Evolutionary conservation across 2,888 invertebrate genomes (phyloP).

Genomic region (Polyommatus icarus): DNA sequence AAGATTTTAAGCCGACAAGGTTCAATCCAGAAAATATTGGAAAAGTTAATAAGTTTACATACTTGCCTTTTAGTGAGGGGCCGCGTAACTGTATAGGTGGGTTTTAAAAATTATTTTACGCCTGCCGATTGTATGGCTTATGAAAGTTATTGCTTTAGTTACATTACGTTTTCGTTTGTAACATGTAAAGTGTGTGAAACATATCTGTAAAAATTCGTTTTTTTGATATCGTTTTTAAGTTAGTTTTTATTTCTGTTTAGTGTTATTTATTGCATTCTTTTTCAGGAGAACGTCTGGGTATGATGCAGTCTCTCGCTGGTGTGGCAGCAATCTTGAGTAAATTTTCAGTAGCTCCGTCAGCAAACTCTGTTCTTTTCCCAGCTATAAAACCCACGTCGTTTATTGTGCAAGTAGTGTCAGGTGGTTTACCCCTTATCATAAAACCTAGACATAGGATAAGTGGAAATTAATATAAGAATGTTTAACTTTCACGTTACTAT

Average conservation of each 20-base stretch:
- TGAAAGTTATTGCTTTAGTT: no score
- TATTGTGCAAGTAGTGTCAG: slow-evolving; percentile 10
- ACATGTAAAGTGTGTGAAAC: no score
- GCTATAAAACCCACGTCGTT: slow-evolving; percentile 11
- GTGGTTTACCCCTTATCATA: not conserved
- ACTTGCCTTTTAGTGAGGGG: slow-evolving; percentile 41
- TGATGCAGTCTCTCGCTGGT: slow-evolving; percentile 42
- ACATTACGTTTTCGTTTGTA: no score
- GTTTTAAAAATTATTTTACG: not conserved
- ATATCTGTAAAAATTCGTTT: no score
- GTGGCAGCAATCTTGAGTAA: slow-evolving; percentile 39
- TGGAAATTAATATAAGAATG: not conserved
- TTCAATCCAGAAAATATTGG: slow-evolving; percentile 37
- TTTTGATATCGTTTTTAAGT: no score
- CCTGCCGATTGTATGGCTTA: no score
- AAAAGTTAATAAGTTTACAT: slow-evolving; percentile 34
- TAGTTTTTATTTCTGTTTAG: not conserved
- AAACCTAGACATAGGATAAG: not conserved
- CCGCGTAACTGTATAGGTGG: slow-evolving; percentile 42
- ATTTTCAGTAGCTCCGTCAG: slow-evolving; percentile 39
- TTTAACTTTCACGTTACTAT: not conserved
- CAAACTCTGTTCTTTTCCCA: slow-evolving; percentile 23
- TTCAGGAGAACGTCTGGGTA: slow-evolving; percentile 41
- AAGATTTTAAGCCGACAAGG: slow-evolving; percentile 41
- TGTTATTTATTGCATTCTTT: slow-evolving; percentile 27